Evolutionary conservation across 2,797 vertebrate genomes (phyloP).

Genomic region (Trichosurus vulpecula): DNA sequence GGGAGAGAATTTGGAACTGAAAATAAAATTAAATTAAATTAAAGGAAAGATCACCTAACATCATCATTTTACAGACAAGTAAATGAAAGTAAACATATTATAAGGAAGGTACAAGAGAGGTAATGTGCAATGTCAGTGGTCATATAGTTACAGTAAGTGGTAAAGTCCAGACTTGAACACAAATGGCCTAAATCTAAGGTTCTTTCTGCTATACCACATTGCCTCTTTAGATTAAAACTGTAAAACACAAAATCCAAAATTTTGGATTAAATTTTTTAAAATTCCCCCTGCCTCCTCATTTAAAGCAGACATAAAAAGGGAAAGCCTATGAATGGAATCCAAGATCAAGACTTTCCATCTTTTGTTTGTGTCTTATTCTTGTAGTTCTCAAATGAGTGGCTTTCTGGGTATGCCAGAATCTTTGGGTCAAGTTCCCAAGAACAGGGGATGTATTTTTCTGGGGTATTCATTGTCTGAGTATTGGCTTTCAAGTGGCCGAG

Average conservation of each 20-base stretch:
- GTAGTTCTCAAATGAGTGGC: constrained; percentile 41
- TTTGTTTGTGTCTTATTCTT: background rate
- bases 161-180: background rate
- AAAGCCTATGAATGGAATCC: constrained; percentile 15
- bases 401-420: constrained; percentile 40
- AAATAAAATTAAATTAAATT: background rate
- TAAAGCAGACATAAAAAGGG: background rate
- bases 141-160: background rate
- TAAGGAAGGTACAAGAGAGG: background rate
- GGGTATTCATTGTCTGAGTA: constrained; percentile 32
- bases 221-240: background rate
- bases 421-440: constrained; percentile 49
- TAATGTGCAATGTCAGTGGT: background rate
- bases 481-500: constrained; percentile 52
- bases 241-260: background rate
- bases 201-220: background rate
- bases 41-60: background rate
- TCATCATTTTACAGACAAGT: background rate
- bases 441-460: constrained; percentile 41
- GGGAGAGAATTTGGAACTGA: background rate
- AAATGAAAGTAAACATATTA: background rate
- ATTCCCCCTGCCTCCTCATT: background rate
- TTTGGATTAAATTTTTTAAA: constrained; percentile 39
- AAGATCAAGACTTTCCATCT: constrained; percentile 1
- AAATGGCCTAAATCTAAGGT: background rate